A percentile compares a stretch with the other conserved stretches of the same genome.
These are phyloP conservation scores for Sabellastarte sp. DNA, from an alignment of 2,888 invertebrate genomes.

Conservation along the genomic window DNA sequence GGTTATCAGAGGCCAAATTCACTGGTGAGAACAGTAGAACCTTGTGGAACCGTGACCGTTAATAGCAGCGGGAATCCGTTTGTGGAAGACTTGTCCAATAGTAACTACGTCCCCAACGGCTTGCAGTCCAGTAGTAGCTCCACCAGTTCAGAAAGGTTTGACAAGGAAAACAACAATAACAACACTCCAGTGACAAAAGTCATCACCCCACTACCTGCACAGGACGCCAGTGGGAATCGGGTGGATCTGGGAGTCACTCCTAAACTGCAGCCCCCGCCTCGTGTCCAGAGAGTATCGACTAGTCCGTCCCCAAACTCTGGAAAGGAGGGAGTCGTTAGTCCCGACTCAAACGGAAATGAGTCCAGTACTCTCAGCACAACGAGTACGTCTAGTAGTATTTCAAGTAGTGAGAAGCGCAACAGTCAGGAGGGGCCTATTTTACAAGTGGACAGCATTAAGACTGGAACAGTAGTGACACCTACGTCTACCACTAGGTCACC, in stretches of 20 bases:
- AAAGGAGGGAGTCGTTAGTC: not conserved
- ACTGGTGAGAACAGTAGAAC: not conserved
- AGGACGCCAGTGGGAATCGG: slow-evolving; percentile 17
- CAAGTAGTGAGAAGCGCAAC: not conserved
- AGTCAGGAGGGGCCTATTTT: no score
- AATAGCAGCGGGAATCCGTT: not conserved
- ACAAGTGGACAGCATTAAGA: no score
- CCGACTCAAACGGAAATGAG: not conserved
- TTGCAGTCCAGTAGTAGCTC: no score
- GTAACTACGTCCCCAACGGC: not conserved
- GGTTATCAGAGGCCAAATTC: not conserved
- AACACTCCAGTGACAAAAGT: slow-evolving; percentile 1
- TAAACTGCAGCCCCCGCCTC: slow-evolving; percentile 25
- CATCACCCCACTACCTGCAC: slow-evolving; percentile 15
- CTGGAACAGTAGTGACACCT: no score
- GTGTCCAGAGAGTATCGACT: not conserved
- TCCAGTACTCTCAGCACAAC: not conserved
- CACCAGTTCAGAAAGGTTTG: not conserved
- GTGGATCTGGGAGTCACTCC: slow-evolving; percentile 21
- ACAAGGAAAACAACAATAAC: not conserved
- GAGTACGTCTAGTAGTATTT: not conserved
- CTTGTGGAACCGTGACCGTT: no score
- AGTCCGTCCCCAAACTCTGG: not conserved
- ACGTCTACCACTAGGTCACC: not conserved
- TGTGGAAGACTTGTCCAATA: not conserved